These are phyloP conservation scores for Rattus norvegicus DNA, from an alignment of 2,113 vertebrate species.

Conservation along the genomic window GRCr8 NC_086019.1:35752001-35752500, in stretches of 20 bases:
- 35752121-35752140: neutral
- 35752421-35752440: neutral
- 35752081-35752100: neutral
- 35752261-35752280: accelerated
- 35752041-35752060: neutral
- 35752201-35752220: accelerated
- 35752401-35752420: neutral
- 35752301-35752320: neutral
- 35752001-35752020: neutral
- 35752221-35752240: neutral
- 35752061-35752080: too few relatives aligned
- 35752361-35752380: neutral
- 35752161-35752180: neutral
- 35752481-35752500: neutral
- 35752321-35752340: accelerated
- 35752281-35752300: neutral
- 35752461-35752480: neutral
- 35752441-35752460: neutral
- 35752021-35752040: neutral
- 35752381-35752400: neutral
- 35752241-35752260: neutral
- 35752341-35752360: accelerated
- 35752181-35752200: neutral
- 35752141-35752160: neutral
- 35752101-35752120: neutral